Percentiles rank a stretch among this genome's conserved stretches.
Evolutionary conservation across 2,113 vertebrate species (phyloP).

Genomic region (Reinhardtius hippoglossoides): DNA sequence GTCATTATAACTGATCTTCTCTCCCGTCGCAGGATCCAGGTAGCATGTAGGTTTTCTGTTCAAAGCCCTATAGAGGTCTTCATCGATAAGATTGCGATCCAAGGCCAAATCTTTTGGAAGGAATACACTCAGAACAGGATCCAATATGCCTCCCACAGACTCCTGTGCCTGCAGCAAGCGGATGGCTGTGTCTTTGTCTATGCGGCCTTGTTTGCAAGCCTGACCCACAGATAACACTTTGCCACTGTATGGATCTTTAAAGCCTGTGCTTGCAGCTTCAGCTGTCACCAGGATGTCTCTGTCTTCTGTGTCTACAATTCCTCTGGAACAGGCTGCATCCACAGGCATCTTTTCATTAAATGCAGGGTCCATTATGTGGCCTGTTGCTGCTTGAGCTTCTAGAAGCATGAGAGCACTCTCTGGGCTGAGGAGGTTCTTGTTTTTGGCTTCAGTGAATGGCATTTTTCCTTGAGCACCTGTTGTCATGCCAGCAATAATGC

Average conservation of each 20-base stretch:
- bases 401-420: slow-evolving; percentile 90
- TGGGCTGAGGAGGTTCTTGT: slow-evolving; percentile 86
- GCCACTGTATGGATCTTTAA: slow-evolving; percentile 93
- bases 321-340: slow-evolving; percentile 90
- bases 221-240: slow-evolving; percentile 91
- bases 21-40: slow-evolving; percentile 87
- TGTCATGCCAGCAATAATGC: slow-evolving; percentile 90
- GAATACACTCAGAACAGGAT: slow-evolving; percentile 93
- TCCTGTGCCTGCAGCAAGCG: slow-evolving; percentile 93
- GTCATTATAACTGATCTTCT: slow-evolving; percentile 89
- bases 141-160: slow-evolving; percentile 91
- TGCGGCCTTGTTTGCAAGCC: slow-evolving; percentile 89
- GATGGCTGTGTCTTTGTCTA: slow-evolving; percentile 87
- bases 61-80: slow-evolving; percentile 89
- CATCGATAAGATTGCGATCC: slow-evolving; percentile 91
- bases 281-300: slow-evolving; percentile 89
- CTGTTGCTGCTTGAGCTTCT: slow-evolving; percentile 96
- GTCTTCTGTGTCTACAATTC: slow-evolving; percentile 92
- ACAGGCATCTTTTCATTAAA: slow-evolving; percentile 89
- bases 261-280: slow-evolving; percentile 92
- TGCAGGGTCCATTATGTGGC: slow-evolving; percentile 90
- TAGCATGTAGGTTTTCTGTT: slow-evolving; percentile 91
- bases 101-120: slow-evolving; percentile 91
- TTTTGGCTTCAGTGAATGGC: slow-evolving; percentile 90
- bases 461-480: slow-evolving; percentile 87